These are phyloP conservation scores for Sminthurinus signatus DNA, from an alignment of 1,140 invertebrate genomes.

Conservation along the genomic window DNA sequence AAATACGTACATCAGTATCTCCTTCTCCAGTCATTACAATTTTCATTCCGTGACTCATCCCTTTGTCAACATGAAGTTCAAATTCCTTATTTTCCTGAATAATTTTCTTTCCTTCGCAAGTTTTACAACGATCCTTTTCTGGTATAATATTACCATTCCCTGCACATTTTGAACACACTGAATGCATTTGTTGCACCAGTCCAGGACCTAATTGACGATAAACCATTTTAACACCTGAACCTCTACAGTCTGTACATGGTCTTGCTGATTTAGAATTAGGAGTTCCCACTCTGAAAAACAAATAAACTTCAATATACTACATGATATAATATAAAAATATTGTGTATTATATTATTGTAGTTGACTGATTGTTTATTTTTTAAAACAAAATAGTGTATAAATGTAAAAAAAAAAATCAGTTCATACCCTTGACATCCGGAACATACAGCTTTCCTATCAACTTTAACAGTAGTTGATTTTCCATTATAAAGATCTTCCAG, in stretches of 20 bases:
- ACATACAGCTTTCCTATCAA: slow-evolving; percentile 83
- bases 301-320: background rate
- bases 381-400: background rate
- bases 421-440: slow-evolving; percentile 65
- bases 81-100: slow-evolving; percentile 69
- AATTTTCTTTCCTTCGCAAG: slow-evolving; percentile 76
- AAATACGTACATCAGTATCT: slow-evolving; percentile 61
- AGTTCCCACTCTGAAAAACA: slow-evolving; percentile 27
- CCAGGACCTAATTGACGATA: slow-evolving; percentile 66
- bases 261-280: slow-evolving; percentile 61
- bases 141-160: slow-evolving; percentile 61
- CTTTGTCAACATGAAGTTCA: slow-evolving; percentile 85
- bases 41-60: slow-evolving; percentile 81
- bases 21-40: slow-evolving; percentile 81
- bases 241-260: slow-evolving; percentile 67
- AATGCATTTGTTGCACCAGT: slow-evolving; percentile 77
- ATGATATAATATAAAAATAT: background rate
- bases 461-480: slow-evolving; percentile 69
- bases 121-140: slow-evolving; percentile 71
- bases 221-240: slow-evolving; percentile 64
- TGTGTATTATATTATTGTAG: background rate
- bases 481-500: slow-evolving; percentile 90
- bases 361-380: too few relatives aligned
- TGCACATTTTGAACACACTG: slow-evolving; percentile 60
- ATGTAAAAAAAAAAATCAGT: background rate